Conservation (phyloP, 2,797 vertebrate genomes). For the Pangasius sanitwongsei region DNA sequence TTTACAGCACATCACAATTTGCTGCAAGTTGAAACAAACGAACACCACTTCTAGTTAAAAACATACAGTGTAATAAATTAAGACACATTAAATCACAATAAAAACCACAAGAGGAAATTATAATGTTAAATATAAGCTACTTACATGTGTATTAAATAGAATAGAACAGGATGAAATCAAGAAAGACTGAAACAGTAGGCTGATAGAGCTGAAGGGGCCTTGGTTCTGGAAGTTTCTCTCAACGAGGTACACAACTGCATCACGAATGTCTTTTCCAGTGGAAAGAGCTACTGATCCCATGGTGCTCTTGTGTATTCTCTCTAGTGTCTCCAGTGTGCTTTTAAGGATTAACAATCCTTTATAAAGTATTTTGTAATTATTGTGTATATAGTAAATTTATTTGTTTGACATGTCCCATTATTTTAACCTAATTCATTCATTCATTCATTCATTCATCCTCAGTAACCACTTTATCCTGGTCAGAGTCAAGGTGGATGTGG, state of each 20-base stretch:
- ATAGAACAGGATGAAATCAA: not conserved
- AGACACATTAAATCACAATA: constrained; percentile 36
- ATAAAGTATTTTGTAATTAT: not conserved
- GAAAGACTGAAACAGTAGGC: not conserved
- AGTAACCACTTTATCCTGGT: not conserved
- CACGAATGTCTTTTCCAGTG: not conserved
- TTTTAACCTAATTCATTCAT: not conserved
- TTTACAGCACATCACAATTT: constrained; percentile 45
- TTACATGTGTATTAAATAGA: constrained; percentile 9
- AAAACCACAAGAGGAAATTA: constrained; percentile 10
- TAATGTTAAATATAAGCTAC: constrained; percentile 18
- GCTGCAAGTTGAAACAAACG: not conserved
- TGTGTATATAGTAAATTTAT: not conserved
- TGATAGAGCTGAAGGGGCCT: not conserved
- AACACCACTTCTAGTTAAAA: constrained; percentile 20
- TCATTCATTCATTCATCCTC: not conserved
- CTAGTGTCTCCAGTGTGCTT: not conserved
- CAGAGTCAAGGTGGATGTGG: not conserved
- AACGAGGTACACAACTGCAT: not conserved
- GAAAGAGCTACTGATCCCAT: not conserved
- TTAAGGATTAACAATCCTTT: not conserved
- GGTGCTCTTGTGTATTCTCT: not conserved
- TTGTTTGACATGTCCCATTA: not conserved
- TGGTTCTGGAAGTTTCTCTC: not conserved
- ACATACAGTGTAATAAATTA: constrained; percentile 54